Conservation (phyloP, 1,140 invertebrate species). For the Lepidurus arcticus region DNA sequence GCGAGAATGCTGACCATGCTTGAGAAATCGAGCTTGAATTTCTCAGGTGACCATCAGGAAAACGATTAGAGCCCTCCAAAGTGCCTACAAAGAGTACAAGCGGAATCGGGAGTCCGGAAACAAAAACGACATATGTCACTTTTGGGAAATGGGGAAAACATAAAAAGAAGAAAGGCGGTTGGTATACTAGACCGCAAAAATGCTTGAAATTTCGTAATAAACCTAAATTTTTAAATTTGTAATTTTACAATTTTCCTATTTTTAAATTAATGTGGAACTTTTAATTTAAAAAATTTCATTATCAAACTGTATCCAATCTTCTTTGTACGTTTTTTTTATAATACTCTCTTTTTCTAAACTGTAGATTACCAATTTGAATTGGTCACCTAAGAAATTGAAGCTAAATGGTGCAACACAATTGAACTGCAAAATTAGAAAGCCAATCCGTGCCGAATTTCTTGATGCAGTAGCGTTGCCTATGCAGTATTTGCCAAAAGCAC, state of each 20-base stretch:
- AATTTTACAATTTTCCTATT: too few relatives aligned
- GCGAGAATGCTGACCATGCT: constrained; percentile 9
- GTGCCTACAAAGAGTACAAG: background rate
- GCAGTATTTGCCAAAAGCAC: constrained; percentile 10
- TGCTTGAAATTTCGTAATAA: background rate
- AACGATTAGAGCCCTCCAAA: background rate
- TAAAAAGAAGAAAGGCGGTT: background rate
- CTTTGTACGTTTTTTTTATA: too few relatives aligned
- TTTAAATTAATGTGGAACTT: too few relatives aligned
- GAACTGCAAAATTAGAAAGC: too few relatives aligned
- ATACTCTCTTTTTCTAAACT: background rate
- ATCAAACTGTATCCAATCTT: too few relatives aligned
- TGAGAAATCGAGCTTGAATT: constrained; percentile 8
- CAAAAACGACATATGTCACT: background rate
- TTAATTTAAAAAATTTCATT: too few relatives aligned
- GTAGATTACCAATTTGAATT: background rate
- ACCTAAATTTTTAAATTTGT: too few relatives aligned
- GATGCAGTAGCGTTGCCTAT: too few relatives aligned
- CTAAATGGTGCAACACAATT: too few relatives aligned
- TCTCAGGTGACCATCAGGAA: constrained; percentile 11
- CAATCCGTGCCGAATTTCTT: too few relatives aligned
- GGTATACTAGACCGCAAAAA: background rate
- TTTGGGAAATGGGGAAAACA: background rate
- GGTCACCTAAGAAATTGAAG: too few relatives aligned
- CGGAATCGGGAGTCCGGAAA: background rate